Evolutionary conservation across 1,140 invertebrate species (phyloP), one percentile per base, ranked within the genome.

Genomic region (Drosophila subobscura): DNA sequence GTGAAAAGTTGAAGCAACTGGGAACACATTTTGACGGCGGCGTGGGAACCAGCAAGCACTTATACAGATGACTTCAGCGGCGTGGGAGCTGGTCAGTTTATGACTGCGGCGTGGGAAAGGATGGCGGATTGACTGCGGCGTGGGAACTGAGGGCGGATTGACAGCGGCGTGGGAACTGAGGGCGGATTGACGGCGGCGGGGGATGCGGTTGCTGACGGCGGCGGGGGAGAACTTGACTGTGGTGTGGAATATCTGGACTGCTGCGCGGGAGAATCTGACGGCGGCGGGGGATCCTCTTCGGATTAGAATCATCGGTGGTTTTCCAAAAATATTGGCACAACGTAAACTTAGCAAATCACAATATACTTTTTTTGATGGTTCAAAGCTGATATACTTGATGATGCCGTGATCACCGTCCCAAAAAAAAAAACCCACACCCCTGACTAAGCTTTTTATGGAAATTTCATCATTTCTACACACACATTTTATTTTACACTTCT

Each of bases 351-450:
- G 16, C 20, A 20, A 45, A 29, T 49, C 14, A 40, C 56, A 45
- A 45, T 42, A 40, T 47, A 60, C 61, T 56, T 45, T 41, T 20
- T 41, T 60, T 40, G n/a, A 40, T 45, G 25, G 81, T 86, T 86
- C 83, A 81, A 86, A 81, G 81, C 81, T 86, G 81, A 88, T 86
- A 86, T 88, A 81, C 76, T 63, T 53, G 10, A 61, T 59, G 49
- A 53, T 60, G 70, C 71, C 61, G 55, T 66, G 27, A 50, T 40
- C 47, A 22, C 37, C 42, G 49, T 50, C 49, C 71, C 61, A 78
- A 72, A 56, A 52, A 74, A n/a, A n/a, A 20, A 20, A 71, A 75
- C 67, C 56, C 58, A 49, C 70, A 76, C 58, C 77, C 68, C 57
- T 88, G 49, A 64, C 40, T 70, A 37, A 63, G 56, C 50, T 65